A percentile compares a stretch with the other conserved stretches of the same genome.
These are phyloP conservation scores for Misgurnus mizolepis DNA, from an alignment of 2,113 vertebrate species.

Conservation along the genomic window DNA sequence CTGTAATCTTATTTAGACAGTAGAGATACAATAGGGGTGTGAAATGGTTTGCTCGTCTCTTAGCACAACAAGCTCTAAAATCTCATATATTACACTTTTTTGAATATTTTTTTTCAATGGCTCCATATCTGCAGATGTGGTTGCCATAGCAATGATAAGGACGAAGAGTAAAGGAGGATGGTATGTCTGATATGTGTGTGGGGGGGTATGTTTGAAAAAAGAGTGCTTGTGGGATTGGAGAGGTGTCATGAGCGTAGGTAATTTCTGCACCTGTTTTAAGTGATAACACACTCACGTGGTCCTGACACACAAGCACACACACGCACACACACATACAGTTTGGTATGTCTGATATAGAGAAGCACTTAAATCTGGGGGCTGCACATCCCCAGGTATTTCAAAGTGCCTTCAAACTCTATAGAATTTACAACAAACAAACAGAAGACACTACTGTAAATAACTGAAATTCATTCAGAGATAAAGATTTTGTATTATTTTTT, in stretches of 20 bases:
- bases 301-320: constrained; percentile 22
- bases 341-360: neutral
- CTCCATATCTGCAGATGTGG: constrained; percentile 34
- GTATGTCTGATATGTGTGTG: constrained; percentile 12
- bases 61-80: constrained; percentile 19
- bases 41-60: constrained; percentile 30
- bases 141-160: constrained; percentile 48
- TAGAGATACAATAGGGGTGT: neutral
- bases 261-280: constrained; percentile 38
- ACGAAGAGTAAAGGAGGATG: constrained; percentile 34
- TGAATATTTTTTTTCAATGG: constrained; percentile 32
- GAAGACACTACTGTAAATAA: neutral
- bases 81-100: constrained; percentile 37
- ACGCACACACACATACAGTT: neutral
- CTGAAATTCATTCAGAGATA: neutral
- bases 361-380: neutral
- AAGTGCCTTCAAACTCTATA: neutral
- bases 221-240: constrained; percentile 9
- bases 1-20: constrained; percentile 7
- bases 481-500: neutral
- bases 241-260: constrained; percentile 32
- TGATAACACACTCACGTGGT: constrained; percentile 19
- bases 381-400: neutral
- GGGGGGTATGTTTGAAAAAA: constrained; percentile 17
- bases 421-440: neutral